Percentiles rank a stretch among this genome's conserved stretches.
Conservation (phyloP, 2,797 vertebrate genomes). For the Odontamblyopus rebecca region DNA sequence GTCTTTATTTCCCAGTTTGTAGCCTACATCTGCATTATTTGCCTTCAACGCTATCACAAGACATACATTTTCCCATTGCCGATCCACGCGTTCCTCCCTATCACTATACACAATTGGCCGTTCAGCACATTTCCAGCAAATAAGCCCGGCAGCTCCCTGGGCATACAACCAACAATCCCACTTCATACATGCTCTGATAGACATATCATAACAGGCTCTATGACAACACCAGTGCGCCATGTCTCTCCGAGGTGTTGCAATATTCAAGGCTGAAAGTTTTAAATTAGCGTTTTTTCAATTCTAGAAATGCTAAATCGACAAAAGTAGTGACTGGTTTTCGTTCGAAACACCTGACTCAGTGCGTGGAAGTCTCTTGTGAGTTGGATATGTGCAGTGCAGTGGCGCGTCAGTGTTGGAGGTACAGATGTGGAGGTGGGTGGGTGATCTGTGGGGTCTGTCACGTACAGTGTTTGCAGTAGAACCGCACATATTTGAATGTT, state of each 20-base stretch:
- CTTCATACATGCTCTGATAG: constrained; percentile 17
- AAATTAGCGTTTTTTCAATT: constrained; percentile 7
- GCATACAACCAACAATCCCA: constrained; percentile 17
- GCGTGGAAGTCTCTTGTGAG: constrained; percentile 18
- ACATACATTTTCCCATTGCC: constrained; percentile 18
- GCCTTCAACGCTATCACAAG: constrained; percentile 38
- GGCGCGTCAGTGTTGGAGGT: neutral
- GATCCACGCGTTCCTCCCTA: constrained; percentile 14
- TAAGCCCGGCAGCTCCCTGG: constrained; percentile 36
- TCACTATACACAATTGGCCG: constrained; percentile 25
- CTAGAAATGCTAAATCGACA: constrained; percentile 44
- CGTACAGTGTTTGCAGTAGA: neutral
- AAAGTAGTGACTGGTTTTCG: constrained; percentile 8
- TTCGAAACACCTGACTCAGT: constrained; percentile 50
- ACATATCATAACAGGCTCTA: constrained; percentile 36
- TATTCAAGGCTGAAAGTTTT: constrained; percentile 31
- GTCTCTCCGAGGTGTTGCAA: constrained; percentile 28
- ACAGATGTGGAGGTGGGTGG: neutral
- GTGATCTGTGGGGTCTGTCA: neutral
- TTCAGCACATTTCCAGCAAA: constrained; percentile 66
- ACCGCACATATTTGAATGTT: neutral
- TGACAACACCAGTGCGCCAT: constrained; percentile 23
- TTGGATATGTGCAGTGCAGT: neutral
- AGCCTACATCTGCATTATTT: constrained; percentile 53
- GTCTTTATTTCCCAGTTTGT: constrained; percentile 40